Conservation (phyloP, 2,113 vertebrate species). For the Potamarius usumacintae region DNA sequence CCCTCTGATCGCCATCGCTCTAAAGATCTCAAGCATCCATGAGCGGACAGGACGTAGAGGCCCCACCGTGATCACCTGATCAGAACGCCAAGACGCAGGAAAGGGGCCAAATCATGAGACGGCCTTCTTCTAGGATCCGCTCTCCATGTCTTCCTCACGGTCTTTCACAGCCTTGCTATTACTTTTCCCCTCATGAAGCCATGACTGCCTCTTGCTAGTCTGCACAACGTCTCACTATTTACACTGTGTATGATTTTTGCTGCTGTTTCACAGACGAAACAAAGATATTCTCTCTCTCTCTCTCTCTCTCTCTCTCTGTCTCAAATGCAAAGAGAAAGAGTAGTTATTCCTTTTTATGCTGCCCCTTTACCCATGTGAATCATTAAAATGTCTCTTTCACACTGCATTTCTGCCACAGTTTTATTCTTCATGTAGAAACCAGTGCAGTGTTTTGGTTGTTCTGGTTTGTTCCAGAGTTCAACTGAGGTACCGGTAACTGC, state of each 20-base stretch:
- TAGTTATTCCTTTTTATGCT: slow-evolving; percentile 5
- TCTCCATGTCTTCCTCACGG: slow-evolving; percentile 36
- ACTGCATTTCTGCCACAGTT: slow-evolving; percentile 18
- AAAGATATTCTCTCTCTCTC: no score
- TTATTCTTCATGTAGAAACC: background rate
- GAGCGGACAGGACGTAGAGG: slow-evolving; percentile 91
- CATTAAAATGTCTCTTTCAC: slow-evolving; percentile 35
- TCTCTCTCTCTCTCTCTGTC: background rate
- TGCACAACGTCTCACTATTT: slow-evolving; percentile 34
- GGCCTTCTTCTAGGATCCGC: slow-evolving; percentile 10
- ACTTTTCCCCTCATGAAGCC: slow-evolving; percentile 17
- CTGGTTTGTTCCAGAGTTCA: background rate
- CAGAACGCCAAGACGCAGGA: slow-evolving; percentile 38
- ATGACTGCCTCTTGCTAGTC: background rate
- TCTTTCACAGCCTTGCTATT: slow-evolving; percentile 25
- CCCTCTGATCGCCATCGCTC: slow-evolving; percentile 93
- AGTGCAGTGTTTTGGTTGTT: background rate
- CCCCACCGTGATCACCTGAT: slow-evolving; percentile 95
- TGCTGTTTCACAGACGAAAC: slow-evolving; percentile 43
- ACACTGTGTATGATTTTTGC: slow-evolving; percentile 36
- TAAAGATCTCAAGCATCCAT: slow-evolving; percentile 96
- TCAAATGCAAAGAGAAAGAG: background rate
- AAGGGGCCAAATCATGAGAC: slow-evolving; percentile 68
- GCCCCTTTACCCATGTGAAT: slow-evolving; percentile 34
- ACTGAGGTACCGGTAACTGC: background rate